A percentile compares a stretch with the other conserved stretches of the same genome.
Conservation (phyloP, 2,113 vertebrate species). For the Coracopsis vasa region DNA sequence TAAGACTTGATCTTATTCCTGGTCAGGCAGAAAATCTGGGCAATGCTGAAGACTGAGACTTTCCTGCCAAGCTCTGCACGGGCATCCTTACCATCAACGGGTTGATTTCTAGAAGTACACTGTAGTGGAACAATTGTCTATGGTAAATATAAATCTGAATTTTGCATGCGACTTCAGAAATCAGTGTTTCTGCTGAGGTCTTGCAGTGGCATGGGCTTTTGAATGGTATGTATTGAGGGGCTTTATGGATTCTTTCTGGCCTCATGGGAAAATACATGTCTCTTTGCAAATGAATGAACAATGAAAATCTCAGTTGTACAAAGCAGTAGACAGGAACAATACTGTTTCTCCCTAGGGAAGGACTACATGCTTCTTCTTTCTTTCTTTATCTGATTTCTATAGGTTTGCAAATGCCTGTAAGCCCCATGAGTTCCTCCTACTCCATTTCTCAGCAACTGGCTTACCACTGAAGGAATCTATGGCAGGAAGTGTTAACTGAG, state of each 20-base stretch:
- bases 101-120: background rate
- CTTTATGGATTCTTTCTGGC: background rate
- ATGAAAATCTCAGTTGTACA: background rate
- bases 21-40: background rate
- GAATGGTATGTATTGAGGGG: background rate
- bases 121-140: background rate
- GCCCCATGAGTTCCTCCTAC: background rate
- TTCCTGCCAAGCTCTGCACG: background rate
- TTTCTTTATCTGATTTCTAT: background rate
- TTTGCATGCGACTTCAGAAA: background rate
- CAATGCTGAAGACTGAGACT: background rate
- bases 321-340: background rate
- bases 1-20: background rate
- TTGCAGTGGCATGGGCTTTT: background rate
- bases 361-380: background rate
- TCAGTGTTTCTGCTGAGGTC: background rate
- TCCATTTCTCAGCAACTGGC: background rate
- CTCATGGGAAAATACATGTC: background rate
- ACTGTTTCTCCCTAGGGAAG: background rate
- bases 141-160: background rate
- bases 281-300: conserved; percentile 15
- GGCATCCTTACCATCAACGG: background rate
- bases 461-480: background rate
- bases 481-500: background rate
- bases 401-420: background rate